Evolutionary conservation across 2,113 vertebrate species (phyloP), one percentile per base, ranked within the genome.

Genomic region (Rhinolophus ferrumequinum): DNA sequence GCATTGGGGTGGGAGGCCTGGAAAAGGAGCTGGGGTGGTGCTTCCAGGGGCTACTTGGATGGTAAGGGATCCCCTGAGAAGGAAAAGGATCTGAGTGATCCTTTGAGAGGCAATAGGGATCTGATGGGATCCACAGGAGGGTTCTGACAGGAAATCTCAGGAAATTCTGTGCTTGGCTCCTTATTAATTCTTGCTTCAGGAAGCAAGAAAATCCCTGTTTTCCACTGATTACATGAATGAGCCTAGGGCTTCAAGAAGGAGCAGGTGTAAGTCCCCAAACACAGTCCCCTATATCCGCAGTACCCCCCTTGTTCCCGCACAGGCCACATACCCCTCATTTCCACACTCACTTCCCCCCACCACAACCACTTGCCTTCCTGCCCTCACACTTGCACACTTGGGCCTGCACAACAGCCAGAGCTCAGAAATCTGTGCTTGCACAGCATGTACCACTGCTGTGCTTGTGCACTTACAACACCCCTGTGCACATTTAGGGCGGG

Each of bases 111-210:
- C 81, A 14, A 62, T 56, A 64, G 52, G 90, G 33, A 90, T 88
- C 80, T 62, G 76, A 35, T 54, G 58, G 72, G 72, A 88, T 96
- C 76, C 88, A 77, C 70, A 85, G 90, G 47, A 81, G 80, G 94
- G 64, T 94, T 95, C 60, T 96, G 85, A 67, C 38, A 47, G 94
- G 90, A 96, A 94, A 93, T 70, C 75, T 60, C 75, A 47, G 88
- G 77, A 66, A 90, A 97, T 94, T 90, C 84, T 91, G 0, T 66
- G 67, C 72, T 90, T 79, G 89, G 82, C 64, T 69, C 44, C 91
- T 79, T 95, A 82, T 88, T 85, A 94, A 95, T 93, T 85, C 95
- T 95, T 89, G 88, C 85, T 96, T 96, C 93, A 79, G 92, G 67
- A 52, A 97, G 72, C 86, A 88, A 83, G 96, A 96, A 94, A 96